These are phyloP conservation scores for Otolemur crassicaudatus DNA, from an alignment of 2,797 vertebrate species.

Conservation along the genomic window DNA sequence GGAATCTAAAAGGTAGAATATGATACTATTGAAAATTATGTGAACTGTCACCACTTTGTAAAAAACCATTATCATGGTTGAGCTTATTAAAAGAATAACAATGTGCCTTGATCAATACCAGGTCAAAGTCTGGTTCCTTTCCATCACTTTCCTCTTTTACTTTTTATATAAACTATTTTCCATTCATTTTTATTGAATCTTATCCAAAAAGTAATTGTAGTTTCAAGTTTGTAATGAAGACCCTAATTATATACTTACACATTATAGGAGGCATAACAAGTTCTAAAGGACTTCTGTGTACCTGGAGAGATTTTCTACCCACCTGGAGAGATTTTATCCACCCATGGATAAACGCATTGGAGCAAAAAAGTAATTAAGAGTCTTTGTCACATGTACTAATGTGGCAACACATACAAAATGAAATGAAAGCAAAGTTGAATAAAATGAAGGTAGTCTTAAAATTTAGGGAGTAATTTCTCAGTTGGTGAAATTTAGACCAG, in stretches of 20 bases:
- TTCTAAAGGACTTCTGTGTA: neutral
- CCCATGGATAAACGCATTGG: neutral
- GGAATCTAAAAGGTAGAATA: neutral
- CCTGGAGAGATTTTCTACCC: neutral
- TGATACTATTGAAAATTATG: neutral
- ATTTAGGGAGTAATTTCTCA: neutral
- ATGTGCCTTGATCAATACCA: neutral
- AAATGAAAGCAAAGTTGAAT: neutral
- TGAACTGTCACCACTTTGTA: neutral
- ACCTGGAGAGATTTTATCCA: neutral
- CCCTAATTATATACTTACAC: neutral
- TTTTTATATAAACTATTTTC: neutral
- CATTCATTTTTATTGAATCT: neutral
- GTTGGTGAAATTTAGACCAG: neutral
- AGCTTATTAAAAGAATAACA: neutral
- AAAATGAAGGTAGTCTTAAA: neutral
- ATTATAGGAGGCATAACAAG: neutral
- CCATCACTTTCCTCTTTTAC: neutral
- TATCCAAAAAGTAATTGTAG: neutral
- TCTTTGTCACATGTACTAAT: neutral
- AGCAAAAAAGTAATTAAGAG: neutral
- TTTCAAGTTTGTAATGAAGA: constrained; percentile 1
- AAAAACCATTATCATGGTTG: neutral
- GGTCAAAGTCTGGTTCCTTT: neutral
- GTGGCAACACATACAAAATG: neutral